Base-by-base conservation (phyloP, 1,140 invertebrate species). In the Zaprionus capensis region DNA sequence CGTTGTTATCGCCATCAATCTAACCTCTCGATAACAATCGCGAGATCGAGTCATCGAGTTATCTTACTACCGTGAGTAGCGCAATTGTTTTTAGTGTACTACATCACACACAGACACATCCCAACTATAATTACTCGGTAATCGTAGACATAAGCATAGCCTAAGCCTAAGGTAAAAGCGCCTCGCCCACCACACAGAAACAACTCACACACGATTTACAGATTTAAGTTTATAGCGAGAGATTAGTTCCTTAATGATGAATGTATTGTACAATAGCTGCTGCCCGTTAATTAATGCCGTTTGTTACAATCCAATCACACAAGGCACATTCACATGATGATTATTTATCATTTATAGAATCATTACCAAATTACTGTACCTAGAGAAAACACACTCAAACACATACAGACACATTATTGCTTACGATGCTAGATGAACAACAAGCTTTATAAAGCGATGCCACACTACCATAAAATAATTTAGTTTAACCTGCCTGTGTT, bases 281-380 rank as follows among this genome's bases (percentile, higher is more conserved):
- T 53, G 58, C 38, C 44, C 4, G 46, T 26, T 65, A 66, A 17
- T 12, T 46, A 53, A 53, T 44, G 44, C 31, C 26, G 22, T 66
- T 59, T 57, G 38, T 57, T 57, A 46, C 22, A 57, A 41, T 58
- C 26, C 53, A 66, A 80, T 70, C 7, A 17, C n/a, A 15, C n/a
- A 15, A 56, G 26, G 6, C 75, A 78, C 55, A 77, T 84, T 57
- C 66, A 77, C 58, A 66, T 61, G 49, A 74, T 80, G 20, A 82
- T 72, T 71, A 64, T 51, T 28, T 69, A 64, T 51, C 20, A 51
- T 51, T 51, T 46, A 76, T 83, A 80, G 66, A 59, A 81, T 46
- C 61, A 63, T 74, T 80, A 53, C 56, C 72, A 80, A 76, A 83
- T 76, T 75, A 68, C 59, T 83, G 78, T 85, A 85, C 75, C 71